These are phyloP conservation scores for Delphinus delphis DNA, from an alignment of 2,113 vertebrate species.

Conservation along the genomic window DNA sequence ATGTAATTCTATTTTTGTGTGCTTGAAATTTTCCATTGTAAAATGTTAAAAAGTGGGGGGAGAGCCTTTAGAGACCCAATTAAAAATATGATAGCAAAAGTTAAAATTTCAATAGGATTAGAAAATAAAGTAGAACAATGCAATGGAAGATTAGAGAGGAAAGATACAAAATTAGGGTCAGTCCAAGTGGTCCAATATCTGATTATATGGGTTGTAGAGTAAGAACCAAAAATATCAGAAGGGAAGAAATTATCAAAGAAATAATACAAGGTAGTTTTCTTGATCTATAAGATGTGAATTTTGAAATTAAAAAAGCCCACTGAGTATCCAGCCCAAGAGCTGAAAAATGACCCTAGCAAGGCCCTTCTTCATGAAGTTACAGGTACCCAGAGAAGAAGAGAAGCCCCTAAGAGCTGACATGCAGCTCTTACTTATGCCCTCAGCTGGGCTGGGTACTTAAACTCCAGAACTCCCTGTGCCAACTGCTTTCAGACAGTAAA, in stretches of 20 bases:
- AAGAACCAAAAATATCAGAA: background rate
- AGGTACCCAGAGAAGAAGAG: background rate
- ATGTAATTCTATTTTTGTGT: background rate
- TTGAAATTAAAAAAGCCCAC: background rate
- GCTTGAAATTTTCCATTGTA: constrained; percentile 26
- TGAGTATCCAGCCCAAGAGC: background rate
- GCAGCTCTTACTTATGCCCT: background rate
- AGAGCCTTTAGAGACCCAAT: background rate
- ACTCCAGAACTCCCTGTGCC: background rate
- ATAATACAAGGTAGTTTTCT: background rate
- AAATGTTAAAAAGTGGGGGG: background rate
- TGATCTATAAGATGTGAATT: background rate
- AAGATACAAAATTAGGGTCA: background rate
- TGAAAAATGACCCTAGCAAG: background rate
- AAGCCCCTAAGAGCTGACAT: background rate
- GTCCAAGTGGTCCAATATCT: background rate
- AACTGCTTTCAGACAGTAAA: background rate
- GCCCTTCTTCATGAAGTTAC: background rate
- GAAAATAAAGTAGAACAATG: background rate
- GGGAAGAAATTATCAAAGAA: background rate
- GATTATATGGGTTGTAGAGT: background rate
- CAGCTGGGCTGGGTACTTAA: background rate
- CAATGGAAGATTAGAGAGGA: background rate
- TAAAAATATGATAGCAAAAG: background rate
- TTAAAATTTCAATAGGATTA: background rate